Evolutionary conservation across 2,113 vertebrate genomes (phyloP).

Genomic region (human (Homo sapiens)): DNA sequence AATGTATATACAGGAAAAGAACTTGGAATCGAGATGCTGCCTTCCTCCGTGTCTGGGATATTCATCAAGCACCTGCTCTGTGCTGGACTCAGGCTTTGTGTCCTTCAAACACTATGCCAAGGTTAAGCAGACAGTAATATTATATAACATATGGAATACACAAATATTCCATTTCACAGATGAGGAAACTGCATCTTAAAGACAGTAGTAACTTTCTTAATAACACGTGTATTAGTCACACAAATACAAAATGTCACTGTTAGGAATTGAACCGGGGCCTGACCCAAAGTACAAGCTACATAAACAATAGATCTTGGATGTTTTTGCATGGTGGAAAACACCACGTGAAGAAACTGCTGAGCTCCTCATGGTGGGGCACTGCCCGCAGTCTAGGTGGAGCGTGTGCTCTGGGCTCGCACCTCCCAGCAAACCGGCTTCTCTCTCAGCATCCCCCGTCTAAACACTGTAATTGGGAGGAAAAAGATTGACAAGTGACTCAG

Average conservation of each 20-base stretch:
- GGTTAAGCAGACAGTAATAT: background rate
- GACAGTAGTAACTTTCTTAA: too few species aligned
- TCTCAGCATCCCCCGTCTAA: background rate
- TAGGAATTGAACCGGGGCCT: background rate
- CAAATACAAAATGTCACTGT: fast-evolving
- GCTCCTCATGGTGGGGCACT: background rate
- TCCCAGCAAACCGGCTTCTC: background rate
- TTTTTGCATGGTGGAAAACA: background rate
- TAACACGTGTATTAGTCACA: fast-evolving
- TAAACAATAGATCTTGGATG: background rate
- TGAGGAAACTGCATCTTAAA: background rate
- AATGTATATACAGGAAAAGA: background rate
- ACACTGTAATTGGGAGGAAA: background rate
- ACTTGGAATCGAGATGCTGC: background rate
- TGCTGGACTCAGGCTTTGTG: too few species aligned
- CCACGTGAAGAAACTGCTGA: background rate
- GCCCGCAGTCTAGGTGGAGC: fast-evolving
- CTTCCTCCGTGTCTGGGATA: background rate
- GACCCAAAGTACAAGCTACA: background rate
- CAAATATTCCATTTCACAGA: background rate
- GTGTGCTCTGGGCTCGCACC: too few species aligned
- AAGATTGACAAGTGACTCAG: background rate
- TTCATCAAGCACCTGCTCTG: background rate
- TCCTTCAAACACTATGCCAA: background rate
- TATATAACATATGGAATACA: background rate